phyloP scores from a whole-genome alignment of 2,113 vertebrate genomes.

The Daubentonia madagascariensis region DNA sequence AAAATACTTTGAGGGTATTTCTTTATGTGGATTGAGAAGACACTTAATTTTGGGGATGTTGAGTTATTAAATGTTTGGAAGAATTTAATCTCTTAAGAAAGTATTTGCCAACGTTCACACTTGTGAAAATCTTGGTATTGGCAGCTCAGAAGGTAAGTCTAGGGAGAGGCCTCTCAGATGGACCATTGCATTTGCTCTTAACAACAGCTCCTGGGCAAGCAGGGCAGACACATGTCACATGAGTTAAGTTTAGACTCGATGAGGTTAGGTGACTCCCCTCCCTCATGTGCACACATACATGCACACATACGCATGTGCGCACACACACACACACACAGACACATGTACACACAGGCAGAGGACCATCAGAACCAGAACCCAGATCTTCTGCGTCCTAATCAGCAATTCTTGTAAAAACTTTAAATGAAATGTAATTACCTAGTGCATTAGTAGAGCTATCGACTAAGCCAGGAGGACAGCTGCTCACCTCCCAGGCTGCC shows the following conservation, averaged over 20 bases:
- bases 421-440: no score
- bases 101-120: rapidly evolving
- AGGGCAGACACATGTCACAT: rapidly evolving
- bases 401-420: not conserved
- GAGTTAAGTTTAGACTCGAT: not conserved
- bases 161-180: rapidly evolving
- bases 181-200: not conserved
- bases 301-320: not conserved
- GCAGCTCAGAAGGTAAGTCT: not conserved
- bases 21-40: not conserved
- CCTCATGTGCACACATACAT: not conserved
- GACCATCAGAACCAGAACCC: not conserved
- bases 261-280: not conserved
- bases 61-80: not conserved
- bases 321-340: no score
- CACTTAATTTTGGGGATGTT: not conserved
- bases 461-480: not conserved
- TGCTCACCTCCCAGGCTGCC: not conserved
- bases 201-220: not conserved
- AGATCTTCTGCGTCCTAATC: not conserved
- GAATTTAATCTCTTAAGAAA: not conserved
- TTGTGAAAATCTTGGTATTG: no score
- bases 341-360: not conserved
- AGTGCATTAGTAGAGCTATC: no score
- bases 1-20: not conserved